These are phyloP conservation scores for Aplidium turbinatum DNA, from an alignment of 23 tunicate genomes.

Conservation along the genomic window DNA sequence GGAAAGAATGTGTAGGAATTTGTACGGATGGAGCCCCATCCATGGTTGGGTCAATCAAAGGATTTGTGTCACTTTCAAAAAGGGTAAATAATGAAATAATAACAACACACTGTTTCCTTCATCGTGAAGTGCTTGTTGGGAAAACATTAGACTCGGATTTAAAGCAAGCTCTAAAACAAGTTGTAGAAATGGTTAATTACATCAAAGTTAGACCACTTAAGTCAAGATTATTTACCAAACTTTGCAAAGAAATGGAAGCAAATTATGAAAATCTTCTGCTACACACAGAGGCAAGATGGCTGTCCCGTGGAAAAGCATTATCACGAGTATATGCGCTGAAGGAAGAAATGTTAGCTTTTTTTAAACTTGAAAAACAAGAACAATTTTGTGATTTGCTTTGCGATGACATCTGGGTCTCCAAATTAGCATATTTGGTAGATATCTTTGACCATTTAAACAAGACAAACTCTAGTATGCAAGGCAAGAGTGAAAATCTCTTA, in stretches of 20 bases:
- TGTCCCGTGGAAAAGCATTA: conserved; percentile 45
- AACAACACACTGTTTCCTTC: conserved; percentile 37
- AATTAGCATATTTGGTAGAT: conserved; percentile 46
- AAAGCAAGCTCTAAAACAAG: conserved; percentile 18
- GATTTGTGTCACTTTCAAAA: conserved; percentile 26
- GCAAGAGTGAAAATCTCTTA: conserved; percentile 33
- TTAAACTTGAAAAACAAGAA: conserved; percentile 38
- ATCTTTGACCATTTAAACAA: conserved; percentile 46
- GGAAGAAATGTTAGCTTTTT: conserved; percentile 41
- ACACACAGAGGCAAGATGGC: conserved; percentile 48
- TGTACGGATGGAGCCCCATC: conserved; percentile 35
- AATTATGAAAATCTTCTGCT: conserved; percentile 45
- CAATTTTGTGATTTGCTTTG: conserved; percentile 40
- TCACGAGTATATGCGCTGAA: conserved; percentile 50
- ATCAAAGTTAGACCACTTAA: conserved; percentile 37
- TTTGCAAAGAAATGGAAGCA: conserved; percentile 41
- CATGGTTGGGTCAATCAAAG: conserved; percentile 26
- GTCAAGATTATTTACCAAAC: conserved; percentile 28
- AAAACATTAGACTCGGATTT: conserved; percentile 19
- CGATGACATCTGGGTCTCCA: conserved; percentile 40
- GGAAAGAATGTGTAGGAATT: conserved; percentile 25
- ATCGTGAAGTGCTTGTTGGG: conserved; percentile 33
- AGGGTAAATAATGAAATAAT: conserved; percentile 11
- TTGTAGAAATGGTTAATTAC: conserved; percentile 39
- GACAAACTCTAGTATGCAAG: conserved; percentile 45